Base-by-base conservation (phyloP, 2,113 vertebrate species). In the Panurus biarmicus region DNA sequence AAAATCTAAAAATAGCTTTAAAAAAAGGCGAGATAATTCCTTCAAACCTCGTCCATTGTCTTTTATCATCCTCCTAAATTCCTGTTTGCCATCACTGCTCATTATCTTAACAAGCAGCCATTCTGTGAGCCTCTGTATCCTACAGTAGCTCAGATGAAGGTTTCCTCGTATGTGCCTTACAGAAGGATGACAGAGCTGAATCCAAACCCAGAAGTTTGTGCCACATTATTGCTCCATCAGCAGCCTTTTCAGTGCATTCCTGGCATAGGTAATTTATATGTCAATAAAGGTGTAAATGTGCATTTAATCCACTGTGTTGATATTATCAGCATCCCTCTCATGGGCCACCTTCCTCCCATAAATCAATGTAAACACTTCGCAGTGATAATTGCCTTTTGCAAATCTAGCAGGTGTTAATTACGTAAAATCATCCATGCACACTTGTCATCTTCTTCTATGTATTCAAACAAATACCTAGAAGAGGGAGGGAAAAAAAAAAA, bases 221-320 rank as follows among this genome's bases (percentile, higher is more conserved):
- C 95, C 97, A 96, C 98, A 98, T 98, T 93, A 95, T 93, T 97
- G 96, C 92, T 96, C 95, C 96, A 96, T 95, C 95, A 94, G 94
- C 94, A 95, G 77, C 95, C 94, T 97, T 87, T 84, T 97, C 94
- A 91, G 87, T 93, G 96, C 85, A 96, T 98, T 96, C 97, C 97
- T 96, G 97, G 97, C 97, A 97, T 81, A 2, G 88, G 93, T 96
- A 97, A 97, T 97, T 97, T 97, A 95, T 97, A 95, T 90, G 97
- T 97, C 97, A 97, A 96, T 98, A 98, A 96, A 97, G 85, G 95
- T 95, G 96, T 96, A 97, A 98, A 97, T 93, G 96, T 97, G 97
- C 96, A 97, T 97, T 95, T 97, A 98, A 98, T 98, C 98, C 97
- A 96, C 86, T 47, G 57, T 87, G 95, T 97, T 95, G 96, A 96